Conservation (phyloP, 2,797 vertebrate genomes). For the Phoxinus dragarum region DNA sequence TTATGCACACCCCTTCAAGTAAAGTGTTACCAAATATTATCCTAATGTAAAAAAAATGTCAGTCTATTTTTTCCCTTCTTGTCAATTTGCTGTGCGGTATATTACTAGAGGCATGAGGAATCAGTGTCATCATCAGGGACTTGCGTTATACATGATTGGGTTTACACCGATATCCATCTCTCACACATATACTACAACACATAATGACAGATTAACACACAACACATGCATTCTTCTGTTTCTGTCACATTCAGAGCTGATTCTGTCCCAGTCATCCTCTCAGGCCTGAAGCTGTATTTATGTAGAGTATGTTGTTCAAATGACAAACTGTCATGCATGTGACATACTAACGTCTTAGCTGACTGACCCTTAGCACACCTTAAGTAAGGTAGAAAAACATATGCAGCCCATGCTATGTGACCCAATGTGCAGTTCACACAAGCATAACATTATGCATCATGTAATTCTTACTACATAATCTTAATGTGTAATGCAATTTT, state of each 20-base stretch:
- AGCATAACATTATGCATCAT: background rate
- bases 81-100: background rate
- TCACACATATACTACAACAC: constrained; percentile 12
- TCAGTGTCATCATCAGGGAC: background rate
- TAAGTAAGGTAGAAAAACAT: background rate
- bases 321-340: constrained; percentile 24
- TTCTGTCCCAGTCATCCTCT: constrained; percentile 18
- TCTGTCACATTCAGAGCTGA: constrained; percentile 5
- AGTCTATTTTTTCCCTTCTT: background rate
- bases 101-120: constrained; percentile 3
- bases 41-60: background rate
- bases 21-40: background rate
- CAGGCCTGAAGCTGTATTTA: constrained; percentile 16
- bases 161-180: constrained; percentile 18
- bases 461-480: constrained; percentile 18
- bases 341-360: constrained; percentile 5
- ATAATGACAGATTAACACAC: constrained; percentile 12
- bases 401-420: background rate
- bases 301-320: constrained; percentile 21
- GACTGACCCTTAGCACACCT: background rate
- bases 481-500: constrained; percentile 2
- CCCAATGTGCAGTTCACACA: background rate
- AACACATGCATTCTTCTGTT: constrained; percentile 12
- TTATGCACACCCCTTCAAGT: no score
- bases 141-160: background rate